These are phyloP conservation scores for Muscicapa adusta DNA, from an alignment of 2,113 vertebrate genomes.

Conservation along the genomic window DNA sequence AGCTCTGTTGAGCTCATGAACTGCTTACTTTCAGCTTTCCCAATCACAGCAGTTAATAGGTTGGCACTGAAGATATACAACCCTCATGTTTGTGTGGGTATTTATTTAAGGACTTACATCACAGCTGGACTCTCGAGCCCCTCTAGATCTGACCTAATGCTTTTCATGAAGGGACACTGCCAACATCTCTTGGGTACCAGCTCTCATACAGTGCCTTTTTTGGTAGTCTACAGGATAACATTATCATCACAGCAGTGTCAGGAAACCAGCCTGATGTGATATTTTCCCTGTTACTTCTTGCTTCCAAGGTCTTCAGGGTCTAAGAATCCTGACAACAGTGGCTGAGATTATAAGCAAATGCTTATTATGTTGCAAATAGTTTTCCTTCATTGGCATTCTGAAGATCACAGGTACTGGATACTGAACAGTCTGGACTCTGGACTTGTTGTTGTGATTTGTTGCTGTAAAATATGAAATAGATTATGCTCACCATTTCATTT, in stretches of 20 bases:
- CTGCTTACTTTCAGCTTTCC: not conserved
- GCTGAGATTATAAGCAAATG: not conserved
- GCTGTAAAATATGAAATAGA: not conserved
- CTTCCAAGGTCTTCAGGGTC: not conserved
- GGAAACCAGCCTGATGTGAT: not conserved
- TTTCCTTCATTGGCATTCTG: not conserved
- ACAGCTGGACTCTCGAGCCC: not conserved
- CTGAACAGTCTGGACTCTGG: not conserved
- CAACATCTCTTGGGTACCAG: not conserved
- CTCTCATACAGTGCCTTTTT: fast-evolving
- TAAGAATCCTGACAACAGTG: not conserved
- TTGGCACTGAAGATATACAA: not conserved
- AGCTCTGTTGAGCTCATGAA: not conserved
- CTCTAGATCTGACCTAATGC: not conserved
- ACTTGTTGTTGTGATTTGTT: not conserved
- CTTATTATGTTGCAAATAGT: not conserved
- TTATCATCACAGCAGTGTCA: not conserved
- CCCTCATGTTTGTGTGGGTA: fast-evolving
- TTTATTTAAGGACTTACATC: not conserved
- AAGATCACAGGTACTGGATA: not conserved
- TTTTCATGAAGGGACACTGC: not conserved
- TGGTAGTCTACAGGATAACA: not conserved
- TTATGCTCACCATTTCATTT: not conserved
- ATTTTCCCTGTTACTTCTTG: not conserved
- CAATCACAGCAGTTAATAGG: not conserved